Evolutionary conservation across 2,888 invertebrate genomes (phyloP), one percentile per base, ranked within the genome.

Genomic region (Drosophila phalerata): DNA sequence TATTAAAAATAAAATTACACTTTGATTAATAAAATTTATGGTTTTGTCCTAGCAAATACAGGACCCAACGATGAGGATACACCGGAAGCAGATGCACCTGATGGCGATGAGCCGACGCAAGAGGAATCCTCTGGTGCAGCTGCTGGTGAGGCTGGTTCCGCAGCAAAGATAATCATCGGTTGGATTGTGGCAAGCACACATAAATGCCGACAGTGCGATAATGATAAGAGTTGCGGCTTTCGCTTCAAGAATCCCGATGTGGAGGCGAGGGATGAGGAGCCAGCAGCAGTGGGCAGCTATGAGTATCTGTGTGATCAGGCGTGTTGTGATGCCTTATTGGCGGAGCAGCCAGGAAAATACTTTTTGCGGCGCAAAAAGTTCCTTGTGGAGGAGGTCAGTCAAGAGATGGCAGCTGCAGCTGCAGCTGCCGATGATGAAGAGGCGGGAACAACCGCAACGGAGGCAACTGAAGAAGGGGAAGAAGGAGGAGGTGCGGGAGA

Each of bases 251-350:
- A 91, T 78, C 32, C 93, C 90, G 90, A 93, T 91, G 93, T 93
- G 5, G 45, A 52, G 5, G 11, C 40, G 0, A 48, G 40, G 1
- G 71, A 38, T 3, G 60, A 55, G 13, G 61, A 74, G 5, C 5
- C 60, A 11, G 37, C 64, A 22, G 10, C 30, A 8, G 19, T 28
- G 10, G 25, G 28, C 6, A 53, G 28, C 1, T 93, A 92, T 0
- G 92, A 93, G 65, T 94, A 94, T 79, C 92, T 95, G 58, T 95
- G 95, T 52, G 90, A 93, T 32, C 90, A 91, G 40, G 45, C 70
- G 5, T 95, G 95, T 70, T 92, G 94, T 15, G 92, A 94, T 75
- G 93, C 93, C 40, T 93, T 94, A 92, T 93, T 94, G 91, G 93
- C 92, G 0, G 93, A 93, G 28, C 93, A 94, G 77, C 92, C 92